Percentiles rank a stretch among this genome's conserved stretches.
Evolutionary conservation across 1,140 invertebrate genomes (phyloP).

Genomic region (Chrysomallon squamiferum): DNA sequence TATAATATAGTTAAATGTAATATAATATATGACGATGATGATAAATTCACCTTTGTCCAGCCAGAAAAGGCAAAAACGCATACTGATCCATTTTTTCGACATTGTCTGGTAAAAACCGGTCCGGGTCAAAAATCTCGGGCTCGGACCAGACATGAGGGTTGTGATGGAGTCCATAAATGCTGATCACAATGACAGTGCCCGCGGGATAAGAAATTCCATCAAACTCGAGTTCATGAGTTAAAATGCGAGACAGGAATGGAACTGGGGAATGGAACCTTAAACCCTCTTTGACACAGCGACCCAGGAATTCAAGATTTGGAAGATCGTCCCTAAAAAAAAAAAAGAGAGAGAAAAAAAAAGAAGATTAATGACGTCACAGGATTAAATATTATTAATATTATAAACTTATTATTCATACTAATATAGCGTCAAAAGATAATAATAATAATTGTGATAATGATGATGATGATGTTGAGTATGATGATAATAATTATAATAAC

Average conservation of each 20-base stretch:
- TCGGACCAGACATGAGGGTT: constrained; percentile 49
- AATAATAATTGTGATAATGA: no score
- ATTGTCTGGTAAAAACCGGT: constrained; percentile 48
- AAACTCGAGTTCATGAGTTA: constrained; percentile 40
- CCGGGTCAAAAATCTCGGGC: constrained; percentile 28
- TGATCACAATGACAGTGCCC: constrained; percentile 29
- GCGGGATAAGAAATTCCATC: constrained; percentile 37
- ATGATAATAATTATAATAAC: no score
- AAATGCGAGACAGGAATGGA: constrained; percentile 74
- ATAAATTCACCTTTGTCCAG: constrained; percentile 49
- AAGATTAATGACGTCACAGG: no score
- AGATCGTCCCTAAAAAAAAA: constrained; percentile 39
- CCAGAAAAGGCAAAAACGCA: constrained; percentile 51
- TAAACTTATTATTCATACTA: no score
- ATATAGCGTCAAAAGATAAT: no score
- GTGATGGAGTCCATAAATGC: constrained; percentile 50
- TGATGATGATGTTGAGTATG: no score
- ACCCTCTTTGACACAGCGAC: constrained; percentile 60
- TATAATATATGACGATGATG: no score
- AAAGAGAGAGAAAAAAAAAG: no score
- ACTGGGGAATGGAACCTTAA: constrained; percentile 60
- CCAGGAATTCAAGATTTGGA: constrained; percentile 57
- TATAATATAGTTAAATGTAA: neutral
- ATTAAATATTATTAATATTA: no score
- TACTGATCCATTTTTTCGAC: constrained; percentile 40